These are phyloP conservation scores for Stictocephala bisonia DNA, from an alignment of 2,888 invertebrate species.

Conservation along the genomic window DNA sequence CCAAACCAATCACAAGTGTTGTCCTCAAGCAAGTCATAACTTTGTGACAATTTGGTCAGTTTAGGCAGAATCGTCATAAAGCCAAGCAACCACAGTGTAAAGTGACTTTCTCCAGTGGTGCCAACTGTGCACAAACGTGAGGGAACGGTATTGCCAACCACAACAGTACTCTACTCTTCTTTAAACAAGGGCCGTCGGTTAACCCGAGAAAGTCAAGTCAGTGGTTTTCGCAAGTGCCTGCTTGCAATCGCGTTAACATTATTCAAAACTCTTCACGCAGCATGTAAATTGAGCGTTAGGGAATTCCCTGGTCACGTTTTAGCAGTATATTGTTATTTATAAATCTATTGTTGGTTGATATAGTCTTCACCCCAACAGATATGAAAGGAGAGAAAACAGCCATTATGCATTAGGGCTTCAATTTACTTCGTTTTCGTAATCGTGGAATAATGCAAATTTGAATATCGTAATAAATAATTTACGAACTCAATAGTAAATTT, in stretches of 20 bases:
- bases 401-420: too few species aligned
- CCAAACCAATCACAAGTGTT: too few species aligned
- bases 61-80: slow-evolving; percentile 21
- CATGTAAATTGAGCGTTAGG: slow-evolving; percentile 29
- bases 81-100: slow-evolving; percentile 20
- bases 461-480: too few species aligned
- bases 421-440: too few species aligned
- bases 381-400: background rate
- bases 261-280: slow-evolving; percentile 25
- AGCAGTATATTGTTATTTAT: slow-evolving; percentile 24
- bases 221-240: slow-evolving; percentile 27
- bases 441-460: too few species aligned
- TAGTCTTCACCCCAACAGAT: background rate
- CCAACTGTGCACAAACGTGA: too few species aligned
- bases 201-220: slow-evolving; percentile 20
- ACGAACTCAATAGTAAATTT: too few species aligned
- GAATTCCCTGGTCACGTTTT: slow-evolving; percentile 19
- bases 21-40: background rate
- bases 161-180: slow-evolving; percentile 22
- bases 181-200: slow-evolving; percentile 19
- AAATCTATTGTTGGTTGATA: slow-evolving; percentile 32
- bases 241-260: slow-evolving; percentile 14
- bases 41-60: slow-evolving; percentile 24
- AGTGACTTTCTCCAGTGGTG: slow-evolving; percentile 18
- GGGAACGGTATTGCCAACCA: slow-evolving; percentile 5